Base-by-base conservation (phyloP, 2,797 vertebrate species). In the Lateolabrax maculatus region DNA sequence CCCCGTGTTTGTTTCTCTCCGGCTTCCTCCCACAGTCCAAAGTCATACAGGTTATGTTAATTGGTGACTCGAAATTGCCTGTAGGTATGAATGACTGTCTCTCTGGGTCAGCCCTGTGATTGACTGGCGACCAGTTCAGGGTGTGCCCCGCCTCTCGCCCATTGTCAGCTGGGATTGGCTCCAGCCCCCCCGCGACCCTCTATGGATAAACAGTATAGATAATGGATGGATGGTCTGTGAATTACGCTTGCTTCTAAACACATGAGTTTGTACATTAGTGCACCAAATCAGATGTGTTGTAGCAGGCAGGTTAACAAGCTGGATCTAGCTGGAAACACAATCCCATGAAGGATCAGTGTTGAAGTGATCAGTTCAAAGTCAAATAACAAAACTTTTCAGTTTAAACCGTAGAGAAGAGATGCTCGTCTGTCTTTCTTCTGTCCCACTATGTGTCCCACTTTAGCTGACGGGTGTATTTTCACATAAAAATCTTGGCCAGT, bases 321-420 rank as follows among this genome's bases (percentile, higher is more conserved):
- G n/a, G 13, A 27, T 80, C 63, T n/a, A 57, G 71, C 71, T n/a
- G 5, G 61, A 78, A 73, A 73, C 57, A 46, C 57, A 78, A 73
- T 87, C 68, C 61, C 71, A 3, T 29, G 79, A 73, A 10, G 51
- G 44, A 65, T 29, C 58, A 10, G 49, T 25, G 58, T 2, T 6
- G 19, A 39, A 31, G 57, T 15, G 61, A 80, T 80, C n/a, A 19
- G 53, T 49, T n/a, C 15, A 18, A 31, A 39, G 57, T n/a, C 37
- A 41, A 25, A 66, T 43, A 13, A 68, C 8, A 9, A 72, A 62
- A 36, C 1, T 2, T 57, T 36, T 29, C n/a, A n/a, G 52, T 53
- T 64, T 13, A 25, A 18, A 2, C 23, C 37, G 36, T 1, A n/a
- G 53, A 29, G 9, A 46, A 5, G 21, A 11, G 5, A 36, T 5